Evolutionary conservation across 2,113 vertebrate species (phyloP).

Genomic region (Phainopepla nitens): DNA sequence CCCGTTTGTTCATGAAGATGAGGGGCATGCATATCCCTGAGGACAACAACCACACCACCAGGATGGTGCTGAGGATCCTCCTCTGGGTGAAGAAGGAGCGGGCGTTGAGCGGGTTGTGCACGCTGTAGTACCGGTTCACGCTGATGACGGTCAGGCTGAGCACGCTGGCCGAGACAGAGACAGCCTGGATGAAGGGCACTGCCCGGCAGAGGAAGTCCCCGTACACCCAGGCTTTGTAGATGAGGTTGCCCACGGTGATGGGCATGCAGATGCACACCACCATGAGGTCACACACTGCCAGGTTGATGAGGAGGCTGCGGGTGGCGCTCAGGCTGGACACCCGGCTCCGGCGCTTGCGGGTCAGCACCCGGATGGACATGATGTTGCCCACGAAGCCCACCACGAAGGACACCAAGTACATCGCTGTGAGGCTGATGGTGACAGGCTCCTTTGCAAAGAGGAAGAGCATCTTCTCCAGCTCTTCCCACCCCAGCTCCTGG

Average conservation of each 20-base stretch:
- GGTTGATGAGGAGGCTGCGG: conserved; percentile 84
- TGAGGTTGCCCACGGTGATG: conserved; percentile 84
- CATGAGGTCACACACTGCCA: conserved; percentile 88
- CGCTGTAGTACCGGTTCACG: conserved; percentile 87
- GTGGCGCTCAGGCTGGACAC: conserved; percentile 83
- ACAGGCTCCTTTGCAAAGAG: conserved; percentile 82
- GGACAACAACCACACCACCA: conserved; percentile 84
- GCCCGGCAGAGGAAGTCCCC: conserved; percentile 88
- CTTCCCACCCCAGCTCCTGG: conserved; percentile 62
- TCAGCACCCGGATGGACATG: conserved; percentile 86
- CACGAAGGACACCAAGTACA: conserved; percentile 86
- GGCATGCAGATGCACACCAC: conserved; percentile 93
- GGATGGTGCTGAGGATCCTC: conserved; percentile 80
- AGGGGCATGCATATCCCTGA: conserved; percentile 85
- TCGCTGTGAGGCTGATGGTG: conserved; percentile 80
- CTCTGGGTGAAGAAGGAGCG: conserved; percentile 86
- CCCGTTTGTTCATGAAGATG: conserved; percentile 83
- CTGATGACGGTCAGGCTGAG: conserved; percentile 89
- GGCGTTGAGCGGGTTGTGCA: conserved; percentile 83
- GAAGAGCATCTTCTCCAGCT: conserved; percentile 82
- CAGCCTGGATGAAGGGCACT: conserved; percentile 87
- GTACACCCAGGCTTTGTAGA: conserved; percentile 90
- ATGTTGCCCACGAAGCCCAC: conserved; percentile 86
- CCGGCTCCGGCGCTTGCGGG: conserved; percentile 70
- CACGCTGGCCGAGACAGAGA: conserved; percentile 87